Conservation (phyloP, 2,888 invertebrate genomes). For the Neria commutata region DNA sequence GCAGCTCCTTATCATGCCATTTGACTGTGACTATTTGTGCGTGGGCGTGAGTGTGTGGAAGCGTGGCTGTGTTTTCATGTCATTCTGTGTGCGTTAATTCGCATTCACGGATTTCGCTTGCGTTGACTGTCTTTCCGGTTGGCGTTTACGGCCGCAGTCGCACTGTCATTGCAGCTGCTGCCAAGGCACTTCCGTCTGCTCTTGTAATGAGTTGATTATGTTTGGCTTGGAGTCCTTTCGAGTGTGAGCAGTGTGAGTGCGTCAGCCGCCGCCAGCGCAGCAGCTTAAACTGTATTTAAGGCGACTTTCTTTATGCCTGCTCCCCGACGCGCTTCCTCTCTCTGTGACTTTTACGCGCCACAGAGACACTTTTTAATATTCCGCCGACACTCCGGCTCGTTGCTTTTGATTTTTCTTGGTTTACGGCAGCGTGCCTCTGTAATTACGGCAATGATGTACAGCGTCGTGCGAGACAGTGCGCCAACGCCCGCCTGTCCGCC, state of each 20-base stretch:
- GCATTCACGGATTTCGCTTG: conserved; percentile 24
- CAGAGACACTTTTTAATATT: conserved; percentile 26
- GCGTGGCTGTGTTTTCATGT: not conserved
- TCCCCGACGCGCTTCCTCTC: conserved; percentile 15
- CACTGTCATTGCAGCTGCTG: conserved; percentile 24
- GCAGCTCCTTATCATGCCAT: conserved; percentile 2
- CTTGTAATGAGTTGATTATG: conserved; percentile 45
- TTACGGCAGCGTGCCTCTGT: conserved; percentile 35
- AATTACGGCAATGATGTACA: conserved; percentile 56
- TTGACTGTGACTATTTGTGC: not conserved
- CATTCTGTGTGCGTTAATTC: conserved; percentile 24
- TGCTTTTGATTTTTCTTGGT: conserved; percentile 17
- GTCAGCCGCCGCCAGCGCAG: not conserved
- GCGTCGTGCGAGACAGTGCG: conserved; percentile 36
- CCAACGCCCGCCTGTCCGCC: not conserved
- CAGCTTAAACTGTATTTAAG: conserved; percentile 19
- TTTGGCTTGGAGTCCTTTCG: conserved; percentile 27
- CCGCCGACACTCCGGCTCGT: conserved; percentile 17
- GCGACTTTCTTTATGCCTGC: conserved; percentile 14
- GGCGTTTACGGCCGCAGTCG: conserved; percentile 16
- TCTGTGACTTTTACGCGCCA: no score
- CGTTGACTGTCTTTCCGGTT: not conserved
- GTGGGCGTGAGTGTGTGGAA: not conserved
- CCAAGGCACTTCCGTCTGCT: conserved; percentile 34
- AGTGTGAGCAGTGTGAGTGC: conserved; percentile 16